Conservation (phyloP, 1,140 invertebrate genomes). For the Lordiphosa clarofinis region DNA sequence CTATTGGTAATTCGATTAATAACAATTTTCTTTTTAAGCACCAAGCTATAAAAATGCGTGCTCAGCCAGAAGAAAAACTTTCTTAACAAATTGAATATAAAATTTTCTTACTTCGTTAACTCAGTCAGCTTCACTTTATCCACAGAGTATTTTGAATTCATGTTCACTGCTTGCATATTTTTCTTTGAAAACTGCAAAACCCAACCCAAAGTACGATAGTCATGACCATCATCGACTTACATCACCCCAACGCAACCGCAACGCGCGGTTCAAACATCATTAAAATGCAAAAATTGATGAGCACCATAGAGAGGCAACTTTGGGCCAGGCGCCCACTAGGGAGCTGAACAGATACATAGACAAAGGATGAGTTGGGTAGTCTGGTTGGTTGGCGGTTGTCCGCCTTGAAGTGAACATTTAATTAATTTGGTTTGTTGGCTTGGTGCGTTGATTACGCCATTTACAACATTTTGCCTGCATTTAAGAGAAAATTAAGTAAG, state of each 20-base stretch:
- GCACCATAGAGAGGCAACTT: conserved; percentile 26
- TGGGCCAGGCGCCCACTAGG: conserved; percentile 4
- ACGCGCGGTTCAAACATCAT: conserved; percentile 66
- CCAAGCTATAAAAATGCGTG: too few species aligned
- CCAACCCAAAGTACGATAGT: not conserved
- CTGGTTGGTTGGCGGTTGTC: not conserved
- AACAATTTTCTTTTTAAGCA: too few species aligned
- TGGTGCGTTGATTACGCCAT: conserved; percentile 62
- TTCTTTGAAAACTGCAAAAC: not conserved
- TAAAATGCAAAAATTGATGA: conserved; percentile 76
- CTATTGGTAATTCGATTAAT: too few species aligned
- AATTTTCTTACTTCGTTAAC: conserved; percentile 1
- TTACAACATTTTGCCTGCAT: conserved; percentile 60
- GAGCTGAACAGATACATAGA: conserved; percentile 2
- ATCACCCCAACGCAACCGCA: conserved; percentile 26
- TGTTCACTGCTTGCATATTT: not conserved
- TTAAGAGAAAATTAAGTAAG: conserved; percentile 45
- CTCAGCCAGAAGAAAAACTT: not conserved
- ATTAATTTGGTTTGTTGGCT: conserved; percentile 66
- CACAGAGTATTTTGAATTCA: conserved; percentile 5
- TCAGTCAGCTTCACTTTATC: too few species aligned
- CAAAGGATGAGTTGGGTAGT: not conserved
- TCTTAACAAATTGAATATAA: conserved; percentile 1
- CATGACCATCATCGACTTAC: conserved; percentile 22
- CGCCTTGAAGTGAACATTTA: conserved; percentile 60